Conservation (phyloP, 2,888 invertebrate species). For the Eulithis testata region DNA sequence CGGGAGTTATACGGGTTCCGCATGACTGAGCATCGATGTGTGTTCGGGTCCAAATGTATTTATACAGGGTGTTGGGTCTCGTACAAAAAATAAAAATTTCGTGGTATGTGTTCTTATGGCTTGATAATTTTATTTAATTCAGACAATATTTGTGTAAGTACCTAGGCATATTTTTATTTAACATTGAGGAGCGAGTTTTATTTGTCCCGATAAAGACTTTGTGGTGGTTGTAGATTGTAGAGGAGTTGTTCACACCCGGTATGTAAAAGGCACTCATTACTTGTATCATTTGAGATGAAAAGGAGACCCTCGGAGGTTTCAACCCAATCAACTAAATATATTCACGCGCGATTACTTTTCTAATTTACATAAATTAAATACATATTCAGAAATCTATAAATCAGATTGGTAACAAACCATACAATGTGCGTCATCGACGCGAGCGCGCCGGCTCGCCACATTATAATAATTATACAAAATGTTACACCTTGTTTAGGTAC, state of each 20-base stretch:
- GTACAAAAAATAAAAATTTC: too few relatives aligned
- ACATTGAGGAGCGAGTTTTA: too few relatives aligned
- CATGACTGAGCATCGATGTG: constrained; percentile 20
- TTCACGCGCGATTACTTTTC: constrained; percentile 15
- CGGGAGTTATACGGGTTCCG: constrained; percentile 22
- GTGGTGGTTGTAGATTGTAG: too few relatives aligned
- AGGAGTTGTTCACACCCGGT: neutral
- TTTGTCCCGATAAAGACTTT: too few relatives aligned
- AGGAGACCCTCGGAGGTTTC: constrained; percentile 4
- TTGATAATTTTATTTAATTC: too few relatives aligned
- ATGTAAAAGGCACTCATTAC: neutral
- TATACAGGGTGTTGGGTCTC: neutral
- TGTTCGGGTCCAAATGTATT: constrained; percentile 5
- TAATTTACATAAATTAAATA: constrained; percentile 26
- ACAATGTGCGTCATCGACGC: neutral
- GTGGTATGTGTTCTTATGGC: too few relatives aligned
- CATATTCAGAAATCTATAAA: constrained; percentile 27
- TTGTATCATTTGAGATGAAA: constrained; percentile 3
- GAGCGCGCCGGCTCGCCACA: neutral
- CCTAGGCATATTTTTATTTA: too few relatives aligned
- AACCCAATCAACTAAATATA: constrained; percentile 13
- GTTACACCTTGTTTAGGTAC: constrained; percentile 8
- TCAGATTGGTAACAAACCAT: constrained; percentile 17
- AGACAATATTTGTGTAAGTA: too few relatives aligned
- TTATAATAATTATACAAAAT: too few relatives aligned